phyloP scores from a whole-genome alignment of 2,797 vertebrate genomes.

The Anguilla marmorata region DNA sequence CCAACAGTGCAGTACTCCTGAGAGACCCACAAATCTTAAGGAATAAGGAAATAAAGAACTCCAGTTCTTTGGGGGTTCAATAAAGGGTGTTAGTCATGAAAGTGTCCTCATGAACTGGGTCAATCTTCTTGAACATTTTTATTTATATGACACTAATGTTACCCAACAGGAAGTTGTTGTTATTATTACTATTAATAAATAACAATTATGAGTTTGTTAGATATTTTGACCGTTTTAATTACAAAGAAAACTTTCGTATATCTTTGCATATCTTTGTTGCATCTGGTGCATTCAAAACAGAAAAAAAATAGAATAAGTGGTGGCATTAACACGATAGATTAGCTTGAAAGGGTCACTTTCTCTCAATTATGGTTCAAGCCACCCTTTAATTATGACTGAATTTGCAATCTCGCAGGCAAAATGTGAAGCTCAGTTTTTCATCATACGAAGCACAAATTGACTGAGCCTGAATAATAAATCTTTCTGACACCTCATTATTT shows the following conservation, averaged over 20 bases:
- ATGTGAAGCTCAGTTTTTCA: background rate
- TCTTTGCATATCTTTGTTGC: background rate
- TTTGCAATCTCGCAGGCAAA: background rate
- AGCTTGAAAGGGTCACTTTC: background rate
- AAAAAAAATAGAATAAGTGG: background rate
- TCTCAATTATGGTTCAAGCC: conserved; percentile 6
- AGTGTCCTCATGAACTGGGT: background rate
- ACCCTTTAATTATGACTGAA: conserved; percentile 17
- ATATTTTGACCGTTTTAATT: conserved; percentile 1
- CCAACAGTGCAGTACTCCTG: background rate
- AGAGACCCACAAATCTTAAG: background rate
- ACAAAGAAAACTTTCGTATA: background rate
- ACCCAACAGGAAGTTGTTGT: background rate
- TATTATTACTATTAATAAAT: too few relatives aligned
- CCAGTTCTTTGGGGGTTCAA: background rate
- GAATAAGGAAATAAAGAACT: background rate
- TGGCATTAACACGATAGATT: background rate
- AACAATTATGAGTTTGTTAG: conserved; percentile 25
- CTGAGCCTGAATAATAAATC: background rate
- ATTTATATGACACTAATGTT: background rate
- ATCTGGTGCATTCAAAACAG: background rate
- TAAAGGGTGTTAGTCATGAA: background rate
- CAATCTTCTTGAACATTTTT: background rate
- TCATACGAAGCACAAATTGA: background rate
- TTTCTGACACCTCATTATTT: background rate